Base-by-base conservation (phyloP, 2,888 invertebrate genomes). In the Agrilus biguttatus region DNA sequence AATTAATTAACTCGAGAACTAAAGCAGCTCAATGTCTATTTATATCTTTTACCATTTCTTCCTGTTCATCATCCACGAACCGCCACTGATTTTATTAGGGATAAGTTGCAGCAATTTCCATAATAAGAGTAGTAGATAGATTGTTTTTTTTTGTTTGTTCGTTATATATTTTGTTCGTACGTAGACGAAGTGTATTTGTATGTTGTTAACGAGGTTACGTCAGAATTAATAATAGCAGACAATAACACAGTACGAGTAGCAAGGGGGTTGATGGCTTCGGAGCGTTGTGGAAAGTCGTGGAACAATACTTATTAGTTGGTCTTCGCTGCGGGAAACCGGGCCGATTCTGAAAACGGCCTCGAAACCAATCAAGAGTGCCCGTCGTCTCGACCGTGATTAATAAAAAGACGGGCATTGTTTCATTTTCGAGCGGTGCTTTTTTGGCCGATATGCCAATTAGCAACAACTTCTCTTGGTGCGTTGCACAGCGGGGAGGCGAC, bases 401-500 rank as follows among this genome's bases (percentile, higher is more conserved):
- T 50, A 50, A 50, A 50, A 49, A 47, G 47, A 46, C 44, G 46
- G 40, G 41, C 41, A 44, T 47, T 45, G 45, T 48, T 48, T 48
- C 46, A 45, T 48, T 46, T 45, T 45, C 61, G 62, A 61, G 62
- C 61, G 62, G 39, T 33, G 43, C 40, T 39, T 45, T 45, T 47
- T 47, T 40, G 35, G 41, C 44, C 44, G 44, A 46, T 46, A 47
- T 47, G 47, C 47, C 47, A 47, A 47, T 47, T 47, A 47, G 47
- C 44, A 47, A 43, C 47, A 44, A 44, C 47, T 47, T 47, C 47
- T 47, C 47, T 47, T 47, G 45, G 47, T 47, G 47, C 45, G 47
- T 40, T 38, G 39, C 47, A 7, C 47, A 43, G 47, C 45, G 35
- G 47, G 47, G 42, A 39, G 41, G 32, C 37, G 45, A 47, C 43